Evolutionary conservation across 2,113 vertebrate genomes (phyloP).

Genomic region (Phalacrocorax carbo): DNA sequence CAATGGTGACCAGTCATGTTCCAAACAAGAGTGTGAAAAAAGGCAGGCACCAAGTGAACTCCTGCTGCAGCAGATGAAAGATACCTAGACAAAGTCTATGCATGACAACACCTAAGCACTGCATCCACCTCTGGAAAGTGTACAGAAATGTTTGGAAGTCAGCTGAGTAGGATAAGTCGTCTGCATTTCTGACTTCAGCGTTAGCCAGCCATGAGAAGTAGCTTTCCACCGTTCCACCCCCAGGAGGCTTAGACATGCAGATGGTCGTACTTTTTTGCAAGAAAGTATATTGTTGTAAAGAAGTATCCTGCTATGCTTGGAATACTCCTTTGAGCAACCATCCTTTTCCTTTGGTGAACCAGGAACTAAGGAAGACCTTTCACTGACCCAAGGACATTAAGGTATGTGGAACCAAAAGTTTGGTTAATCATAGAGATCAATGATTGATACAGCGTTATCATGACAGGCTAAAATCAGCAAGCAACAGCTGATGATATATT

Average conservation of each 20-base stretch:
- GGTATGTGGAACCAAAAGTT: background rate
- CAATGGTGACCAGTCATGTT: background rate
- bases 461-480: background rate
- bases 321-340: background rate
- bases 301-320: background rate
- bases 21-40: background rate
- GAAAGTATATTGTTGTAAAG: background rate
- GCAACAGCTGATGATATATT: background rate
- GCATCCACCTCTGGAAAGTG: background rate
- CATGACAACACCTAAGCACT: background rate
- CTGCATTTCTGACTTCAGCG: background rate
- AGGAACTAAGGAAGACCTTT: background rate
- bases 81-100: background rate
- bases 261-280: background rate
- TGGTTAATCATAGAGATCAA: background rate
- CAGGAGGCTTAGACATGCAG: background rate
- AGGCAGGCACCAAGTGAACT: background rate
- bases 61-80: background rate
- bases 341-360: background rate
- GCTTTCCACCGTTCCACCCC: background rate
- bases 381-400: accelerated
- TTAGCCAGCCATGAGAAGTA: background rate
- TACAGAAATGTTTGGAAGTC: background rate
- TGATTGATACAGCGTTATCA: background rate
- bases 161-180: background rate